Evolutionary conservation across 1,140 invertebrate species (phyloP), one percentile per base, ranked within the genome.

Genomic region (Drosophila tropicalis): DNA sequence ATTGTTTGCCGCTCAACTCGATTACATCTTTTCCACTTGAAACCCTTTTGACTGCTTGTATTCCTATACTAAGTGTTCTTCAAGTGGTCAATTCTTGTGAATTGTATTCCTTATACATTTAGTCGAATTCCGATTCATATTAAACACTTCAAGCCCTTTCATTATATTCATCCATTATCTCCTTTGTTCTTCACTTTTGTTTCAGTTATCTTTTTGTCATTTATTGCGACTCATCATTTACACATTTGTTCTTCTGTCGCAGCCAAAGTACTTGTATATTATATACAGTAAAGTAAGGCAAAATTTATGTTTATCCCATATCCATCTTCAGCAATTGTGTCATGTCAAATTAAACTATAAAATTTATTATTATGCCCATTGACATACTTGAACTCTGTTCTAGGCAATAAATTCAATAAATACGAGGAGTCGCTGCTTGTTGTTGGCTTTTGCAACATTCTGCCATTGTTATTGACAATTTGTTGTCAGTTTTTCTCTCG

Each of bases 401-500:
- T 72, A 72, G 83, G 72, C 83, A 76, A 86, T 86, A 86, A 87
- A 86, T 86, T 86, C 62, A 66, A 70, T 60, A 76, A 69, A 60
- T 76, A 69, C 64, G 70, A 58, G 17, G 15, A 34, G 32, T 58
- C 32, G 7, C 17, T 17, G n/a, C 17, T 58, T 36, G 29, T 55
- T 68, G 80, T 54, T 40, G 61, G 65, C 61, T 55, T 55, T 51
- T 51, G 67, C 41, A 79, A 80, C 77, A 81, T 77, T 79, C 72
- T 67, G 76, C 58, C 72, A 87, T 83, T 87, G 70, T 83, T 86
- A 86, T 86, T 86, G 83, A 83, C 83, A 87, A 86, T 86, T 87
- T 83, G 84, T 77, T 87, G 84, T 89, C 83, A 89, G 69, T 81
- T 79, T 78, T 70, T 81, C 72, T 72, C 61, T 73, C 61, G 60